Evolutionary conservation across 2,113 vertebrate genomes (phyloP).

Genomic region (Bufo gargarizans): DNA sequence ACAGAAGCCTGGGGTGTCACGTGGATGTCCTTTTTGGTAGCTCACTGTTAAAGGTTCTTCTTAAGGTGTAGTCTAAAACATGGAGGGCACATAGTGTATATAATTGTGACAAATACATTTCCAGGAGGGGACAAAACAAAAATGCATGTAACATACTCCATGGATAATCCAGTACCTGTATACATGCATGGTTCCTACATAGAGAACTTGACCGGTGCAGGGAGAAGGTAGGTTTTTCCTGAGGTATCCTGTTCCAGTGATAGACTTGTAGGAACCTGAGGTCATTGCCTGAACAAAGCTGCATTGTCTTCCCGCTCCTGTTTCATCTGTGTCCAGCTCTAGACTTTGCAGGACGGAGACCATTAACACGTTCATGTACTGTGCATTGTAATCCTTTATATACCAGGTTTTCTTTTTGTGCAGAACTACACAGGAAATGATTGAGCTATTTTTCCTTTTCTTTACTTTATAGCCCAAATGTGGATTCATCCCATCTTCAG

Average conservation of each 20-base stretch:
- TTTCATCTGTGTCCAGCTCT: neutral
- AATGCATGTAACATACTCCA: neutral
- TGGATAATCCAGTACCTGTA: neutral
- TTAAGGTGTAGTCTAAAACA: too few species aligned
- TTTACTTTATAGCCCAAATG: conserved; percentile 85
- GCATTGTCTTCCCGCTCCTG: neutral
- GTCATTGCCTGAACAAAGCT: neutral
- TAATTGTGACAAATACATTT: too few species aligned
- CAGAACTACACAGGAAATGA: neutral
- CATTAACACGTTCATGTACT: neutral
- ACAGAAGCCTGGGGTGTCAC: too few species aligned
- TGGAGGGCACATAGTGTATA: too few species aligned
- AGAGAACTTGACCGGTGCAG: neutral
- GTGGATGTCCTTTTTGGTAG: too few species aligned
- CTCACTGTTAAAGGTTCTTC: too few species aligned
- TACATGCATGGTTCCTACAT: neutral
- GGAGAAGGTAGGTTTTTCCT: neutral
- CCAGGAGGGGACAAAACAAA: too few species aligned
- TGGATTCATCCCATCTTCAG: conserved; percentile 92
- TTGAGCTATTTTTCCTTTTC: neutral
- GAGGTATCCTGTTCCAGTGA: neutral
- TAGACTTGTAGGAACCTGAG: neutral
- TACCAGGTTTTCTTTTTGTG: neutral
- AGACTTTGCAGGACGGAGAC: neutral
- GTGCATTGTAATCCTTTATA: neutral